Conservation (phyloP, 2,888 invertebrate genomes). For the Drosophila tripunctata region DNA sequence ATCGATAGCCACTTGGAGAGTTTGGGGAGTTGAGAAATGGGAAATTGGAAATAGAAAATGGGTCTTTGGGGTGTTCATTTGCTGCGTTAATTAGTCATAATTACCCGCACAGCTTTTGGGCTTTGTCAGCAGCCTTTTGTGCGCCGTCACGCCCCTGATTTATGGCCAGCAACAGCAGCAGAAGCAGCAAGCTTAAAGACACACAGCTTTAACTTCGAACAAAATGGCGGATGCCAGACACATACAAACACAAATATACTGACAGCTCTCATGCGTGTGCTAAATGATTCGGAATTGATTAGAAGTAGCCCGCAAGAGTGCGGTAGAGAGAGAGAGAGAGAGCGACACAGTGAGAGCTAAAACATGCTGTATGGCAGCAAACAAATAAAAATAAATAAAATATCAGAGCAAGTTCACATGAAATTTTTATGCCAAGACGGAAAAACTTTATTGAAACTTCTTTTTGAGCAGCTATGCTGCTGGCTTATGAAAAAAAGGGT, state of each 20-base stretch:
- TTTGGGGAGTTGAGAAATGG: neutral
- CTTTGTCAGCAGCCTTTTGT: slow-evolving; percentile 73
- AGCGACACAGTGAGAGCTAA: neutral
- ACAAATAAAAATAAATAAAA: slow-evolving; percentile 76
- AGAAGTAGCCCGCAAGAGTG: slow-evolving; percentile 51
- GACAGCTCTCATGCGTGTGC: slow-evolving; percentile 75
- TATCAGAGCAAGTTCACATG: slow-evolving; percentile 69
- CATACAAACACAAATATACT: slow-evolving; percentile 22
- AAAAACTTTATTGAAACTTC: slow-evolving; percentile 69
- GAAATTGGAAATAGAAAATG: slow-evolving; percentile 3
- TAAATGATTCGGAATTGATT: slow-evolving; percentile 77
- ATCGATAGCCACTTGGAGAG: slow-evolving; percentile 36
- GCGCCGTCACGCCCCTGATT: slow-evolving; percentile 76
- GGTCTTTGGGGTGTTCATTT: slow-evolving; percentile 29
- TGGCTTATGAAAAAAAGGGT: slow-evolving; percentile 48
- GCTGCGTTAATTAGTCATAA: slow-evolving; percentile 73
- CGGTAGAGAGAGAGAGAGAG: slow-evolving; percentile 1
- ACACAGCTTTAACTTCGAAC: slow-evolving; percentile 60
- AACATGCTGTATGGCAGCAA: slow-evolving; percentile 28
- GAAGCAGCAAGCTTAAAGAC: slow-evolving; percentile 67
- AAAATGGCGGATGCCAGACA: slow-evolving; percentile 48
- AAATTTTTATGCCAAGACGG: slow-evolving; percentile 67
- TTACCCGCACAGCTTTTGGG: slow-evolving; percentile 74
- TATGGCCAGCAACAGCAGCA: slow-evolving; percentile 60
- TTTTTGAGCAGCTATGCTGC: slow-evolving; percentile 24